Evolutionary conservation across 2,797 vertebrate species (phyloP).

Genomic region (Hydrolagus colliei): DNA sequence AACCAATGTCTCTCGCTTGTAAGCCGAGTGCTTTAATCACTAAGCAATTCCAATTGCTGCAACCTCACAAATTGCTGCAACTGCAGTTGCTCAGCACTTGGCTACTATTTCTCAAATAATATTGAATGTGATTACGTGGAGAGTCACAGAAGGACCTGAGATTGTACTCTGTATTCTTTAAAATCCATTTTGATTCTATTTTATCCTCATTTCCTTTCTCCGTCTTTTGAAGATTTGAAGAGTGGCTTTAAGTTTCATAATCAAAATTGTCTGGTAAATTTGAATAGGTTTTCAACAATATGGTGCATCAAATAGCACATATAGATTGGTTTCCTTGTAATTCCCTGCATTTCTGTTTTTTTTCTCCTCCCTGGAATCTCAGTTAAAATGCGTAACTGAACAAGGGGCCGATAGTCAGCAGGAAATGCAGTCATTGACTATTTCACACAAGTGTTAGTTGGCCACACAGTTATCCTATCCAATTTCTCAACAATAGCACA

Average conservation of each 20-base stretch:
- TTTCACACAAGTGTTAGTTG: too few relatives aligned
- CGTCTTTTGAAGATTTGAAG: neutral
- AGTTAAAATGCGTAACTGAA: neutral
- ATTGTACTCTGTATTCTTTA: too few relatives aligned
- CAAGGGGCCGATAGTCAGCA: neutral
- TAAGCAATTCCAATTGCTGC: too few relatives aligned
- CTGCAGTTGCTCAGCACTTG: too few relatives aligned
- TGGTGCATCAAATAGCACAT: neutral
- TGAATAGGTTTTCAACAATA: conserved; percentile 9
- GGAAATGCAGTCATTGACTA: neutral
- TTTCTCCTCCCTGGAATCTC: neutral
- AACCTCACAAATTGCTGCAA: too few relatives aligned
- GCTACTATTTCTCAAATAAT: too few relatives aligned
- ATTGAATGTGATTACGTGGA: too few relatives aligned
- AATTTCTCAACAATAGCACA: too few relatives aligned
- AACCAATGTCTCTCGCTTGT: too few relatives aligned
- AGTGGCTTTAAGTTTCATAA: neutral
- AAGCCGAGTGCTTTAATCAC: too few relatives aligned
- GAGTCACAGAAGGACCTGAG: too few relatives aligned
- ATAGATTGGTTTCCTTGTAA: neutral
- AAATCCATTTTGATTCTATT: neutral
- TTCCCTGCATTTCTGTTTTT: neutral
- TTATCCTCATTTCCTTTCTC: neutral
- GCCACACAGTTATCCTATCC: too few relatives aligned
- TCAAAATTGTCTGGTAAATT: neutral